Evolutionary conservation across 2,888 invertebrate species (phyloP).

Genomic region (Phalera bucephala): DNA sequence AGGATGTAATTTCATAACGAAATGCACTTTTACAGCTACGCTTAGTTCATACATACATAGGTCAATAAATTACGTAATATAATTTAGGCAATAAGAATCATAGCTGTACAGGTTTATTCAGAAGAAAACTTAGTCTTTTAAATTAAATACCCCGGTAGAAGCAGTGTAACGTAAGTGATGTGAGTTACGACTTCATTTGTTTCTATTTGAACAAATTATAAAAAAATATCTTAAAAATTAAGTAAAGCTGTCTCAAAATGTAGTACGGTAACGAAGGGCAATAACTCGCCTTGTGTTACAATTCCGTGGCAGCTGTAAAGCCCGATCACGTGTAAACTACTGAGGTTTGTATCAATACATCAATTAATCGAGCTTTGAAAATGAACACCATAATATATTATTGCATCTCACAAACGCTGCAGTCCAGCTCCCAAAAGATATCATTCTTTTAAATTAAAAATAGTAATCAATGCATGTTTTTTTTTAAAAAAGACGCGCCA

Average conservation of each 20-base stretch:
- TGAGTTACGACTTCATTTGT: slow-evolving; percentile 1
- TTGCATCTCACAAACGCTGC: too few species aligned
- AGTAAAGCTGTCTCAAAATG: slow-evolving; percentile 73
- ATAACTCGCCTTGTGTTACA: slow-evolving; percentile 7
- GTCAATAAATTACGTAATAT: slow-evolving; percentile 80
- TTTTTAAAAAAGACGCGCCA: slow-evolving; percentile 4
- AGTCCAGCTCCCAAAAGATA: too few species aligned
- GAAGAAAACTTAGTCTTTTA: slow-evolving; percentile 36
- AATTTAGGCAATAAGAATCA: slow-evolving; percentile 72
- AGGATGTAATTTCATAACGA: slow-evolving; percentile 69
- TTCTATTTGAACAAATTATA: slow-evolving; percentile 10
- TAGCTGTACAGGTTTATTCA: slow-evolving; percentile 66
- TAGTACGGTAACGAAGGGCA: slow-evolving; percentile 34
- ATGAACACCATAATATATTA: too few species aligned
- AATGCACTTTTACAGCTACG: slow-evolving; percentile 73
- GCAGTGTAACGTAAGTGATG: slow-evolving; percentile 18
- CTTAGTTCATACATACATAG: slow-evolving; percentile 64
- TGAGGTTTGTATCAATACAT: too few species aligned
- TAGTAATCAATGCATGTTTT: too few species aligned
- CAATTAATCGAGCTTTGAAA: too few species aligned
- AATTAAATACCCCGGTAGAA: slow-evolving; percentile 28
- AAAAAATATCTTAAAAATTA: slow-evolving; percentile 57
- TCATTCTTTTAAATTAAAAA: too few species aligned
- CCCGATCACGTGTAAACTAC: too few species aligned
- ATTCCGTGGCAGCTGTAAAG: slow-evolving; percentile 14